Evolutionary conservation across 2,888 invertebrate species (phyloP).

Genomic region (Carpatolechia fugitivella): DNA sequence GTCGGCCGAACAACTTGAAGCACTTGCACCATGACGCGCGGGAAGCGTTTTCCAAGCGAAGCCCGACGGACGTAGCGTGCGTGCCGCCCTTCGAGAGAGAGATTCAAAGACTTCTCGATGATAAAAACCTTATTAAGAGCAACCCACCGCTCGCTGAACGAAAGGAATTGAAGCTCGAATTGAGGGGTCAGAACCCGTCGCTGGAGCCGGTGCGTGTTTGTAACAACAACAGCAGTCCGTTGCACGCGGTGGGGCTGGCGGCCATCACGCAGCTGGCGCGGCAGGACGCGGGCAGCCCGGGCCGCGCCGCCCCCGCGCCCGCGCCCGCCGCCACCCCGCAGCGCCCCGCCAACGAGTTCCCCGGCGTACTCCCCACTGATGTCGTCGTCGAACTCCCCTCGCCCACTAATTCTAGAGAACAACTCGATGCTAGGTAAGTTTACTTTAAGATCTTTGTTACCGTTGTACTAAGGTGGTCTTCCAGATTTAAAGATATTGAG

Average conservation of each 20-base stretch:
- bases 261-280: conserved; percentile 87
- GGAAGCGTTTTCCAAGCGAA: conserved; percentile 68
- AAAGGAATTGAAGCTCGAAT: conserved; percentile 81
- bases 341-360: conserved; percentile 56
- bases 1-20: conserved; percentile 73
- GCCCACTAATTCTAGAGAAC: conserved; percentile 50
- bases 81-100: conserved; percentile 88
- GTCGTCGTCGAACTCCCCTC: conserved; percentile 71
- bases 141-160: conserved; percentile 81
- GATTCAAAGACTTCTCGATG: conserved; percentile 87
- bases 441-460: neutral
- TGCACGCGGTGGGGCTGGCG: conserved; percentile 87
- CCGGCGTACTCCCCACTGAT: conserved; percentile 72
- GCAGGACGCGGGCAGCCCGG: conserved; percentile 64
- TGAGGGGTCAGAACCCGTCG: conserved; percentile 59
- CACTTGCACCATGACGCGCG: conserved; percentile 74
- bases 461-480: neutral
- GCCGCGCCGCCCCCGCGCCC: conserved; percentile 45
- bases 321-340: conserved; percentile 33
- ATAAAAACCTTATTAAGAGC: conserved; percentile 82
- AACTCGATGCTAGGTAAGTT: conserved; percentile 38
- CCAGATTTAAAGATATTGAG: neutral
- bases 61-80: conserved; percentile 72
- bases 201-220: conserved; percentile 72
- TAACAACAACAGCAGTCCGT: conserved; percentile 80